Conservation (phyloP, 1,140 invertebrate genomes). For the Drosophila ironensis region DNA sequence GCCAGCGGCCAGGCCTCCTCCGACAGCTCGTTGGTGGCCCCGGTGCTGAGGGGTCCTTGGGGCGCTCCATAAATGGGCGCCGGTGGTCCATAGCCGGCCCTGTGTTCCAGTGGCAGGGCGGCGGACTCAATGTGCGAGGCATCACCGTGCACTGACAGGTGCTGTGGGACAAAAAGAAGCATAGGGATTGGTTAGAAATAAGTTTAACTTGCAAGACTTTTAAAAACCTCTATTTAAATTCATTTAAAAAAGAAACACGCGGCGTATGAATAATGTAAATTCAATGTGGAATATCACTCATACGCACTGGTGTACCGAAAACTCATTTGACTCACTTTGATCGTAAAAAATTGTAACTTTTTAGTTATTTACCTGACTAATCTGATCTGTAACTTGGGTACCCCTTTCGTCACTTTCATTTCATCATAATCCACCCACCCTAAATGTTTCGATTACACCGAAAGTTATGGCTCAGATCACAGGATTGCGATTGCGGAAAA, state of each 20-base stretch:
- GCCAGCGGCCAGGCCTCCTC: slow-evolving; percentile 90
- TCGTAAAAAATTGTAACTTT: too few species aligned
- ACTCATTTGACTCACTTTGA: too few species aligned
- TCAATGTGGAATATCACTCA: background rate
- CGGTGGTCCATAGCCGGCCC: slow-evolving; percentile 88
- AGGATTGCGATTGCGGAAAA: slow-evolving; percentile 71
- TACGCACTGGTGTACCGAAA: background rate
- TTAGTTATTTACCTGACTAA: too few species aligned
- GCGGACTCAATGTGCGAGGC: slow-evolving; percentile 89
- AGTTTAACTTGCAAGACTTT: too few species aligned
- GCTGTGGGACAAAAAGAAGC: slow-evolving; percentile 82
- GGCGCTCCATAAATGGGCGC: slow-evolving; percentile 85
- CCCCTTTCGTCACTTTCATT: background rate
- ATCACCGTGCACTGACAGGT: slow-evolving; percentile 85
- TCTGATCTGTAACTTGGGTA: too few species aligned
- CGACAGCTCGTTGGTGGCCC: slow-evolving; percentile 76
- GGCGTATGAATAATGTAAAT: slow-evolving; percentile 5
- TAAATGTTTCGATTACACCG: slow-evolving; percentile 20
- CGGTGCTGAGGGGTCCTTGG: slow-evolving; percentile 78
- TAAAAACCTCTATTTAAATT: background rate
- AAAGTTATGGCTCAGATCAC: slow-evolving; percentile 29
- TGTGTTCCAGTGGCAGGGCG: slow-evolving; percentile 89
- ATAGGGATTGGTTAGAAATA: background rate
- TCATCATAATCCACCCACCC: background rate
- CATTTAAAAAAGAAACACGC: background rate